Evolutionary conservation across 2,888 invertebrate species (phyloP), one percentile per base, ranked within the genome.

Genomic region (Macrophya alboannulata): DNA sequence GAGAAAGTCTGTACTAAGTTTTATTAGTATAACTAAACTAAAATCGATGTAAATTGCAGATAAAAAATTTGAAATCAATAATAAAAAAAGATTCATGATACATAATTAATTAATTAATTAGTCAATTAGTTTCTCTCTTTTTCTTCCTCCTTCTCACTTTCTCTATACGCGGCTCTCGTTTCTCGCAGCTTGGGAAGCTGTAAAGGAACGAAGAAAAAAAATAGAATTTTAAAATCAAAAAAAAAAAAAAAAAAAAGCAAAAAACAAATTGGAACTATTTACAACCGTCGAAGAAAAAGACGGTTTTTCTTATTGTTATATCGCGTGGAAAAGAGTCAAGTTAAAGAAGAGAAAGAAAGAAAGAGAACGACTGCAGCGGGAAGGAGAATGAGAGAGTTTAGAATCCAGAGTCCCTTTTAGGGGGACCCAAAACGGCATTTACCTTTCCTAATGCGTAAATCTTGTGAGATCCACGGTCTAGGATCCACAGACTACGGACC

Each of bases 371-470:
- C n/a, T 4, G 21, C 0, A 21, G 51, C 3, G 55, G 15, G 37
- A 55, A 15, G 59, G 43, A 45, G 62, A 25, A 40, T n/a, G 43
- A 81, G 43, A 45, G 59, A 43, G 59, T 59, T 81, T 6, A 25
- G 43, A 81, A 81, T 45, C 43, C 79, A 40, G 40, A 79, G 43
- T 40, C 55, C 59, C 79, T 51, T 59, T 55, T 21, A 74, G 48
- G 68, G 82, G 45, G 31, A 37, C 88, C 88, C 82, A 88, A 90
- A 91, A 91, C 88, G 88, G 89, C 89, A 88, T 91, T 91, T 90
- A 90, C 89, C 88, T 89, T 90, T 86, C 87, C 81, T 90, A 91
- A 90, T 91, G 90, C 90, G 91, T 89, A 88, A 91, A 91, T 90
- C 90, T 89, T 89, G 90, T 91, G 86, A 74, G 82, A 62, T 71